Base-by-base conservation (phyloP, 2,113 vertebrate species). In the Coryphaenoides rupestris region DNA sequence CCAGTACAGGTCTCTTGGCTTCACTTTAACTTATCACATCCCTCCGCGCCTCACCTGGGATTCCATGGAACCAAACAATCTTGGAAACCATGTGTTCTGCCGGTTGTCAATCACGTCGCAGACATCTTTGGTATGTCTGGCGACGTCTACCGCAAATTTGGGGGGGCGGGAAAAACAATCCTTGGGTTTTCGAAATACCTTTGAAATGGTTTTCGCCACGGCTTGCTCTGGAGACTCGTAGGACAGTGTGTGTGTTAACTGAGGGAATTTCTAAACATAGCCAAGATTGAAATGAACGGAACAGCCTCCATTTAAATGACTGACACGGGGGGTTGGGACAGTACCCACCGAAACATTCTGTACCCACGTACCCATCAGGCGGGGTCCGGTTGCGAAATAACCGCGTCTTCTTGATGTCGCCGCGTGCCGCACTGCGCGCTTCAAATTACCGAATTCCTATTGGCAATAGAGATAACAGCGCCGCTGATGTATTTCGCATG, bases 11-110 rank as follows among this genome's bases (percentile, higher is more conserved):
- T 82, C 68, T 60, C 75, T 54, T 69, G 58, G 53, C 80, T 72
- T 78, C 55, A 64, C 73, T 76, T 78, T 76, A 76, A 80, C 80
- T 82, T 77, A 69, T 73, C 74, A 74, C 72, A 70, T 81, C 71
- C 61, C 60, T 46, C 66, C 12, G 24, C 59, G 70, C 57, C 69
- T 74, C 63, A 73, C 80, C 65, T 63, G 70, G 46, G 69, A 74
- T 67, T 82, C 57, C 57, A 19, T 55, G 19, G 74, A 76, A 70
- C 65, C 68, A 67, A 70, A 63, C 60, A 65, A 52, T 50, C 50
- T 69, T 65, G 58, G 46, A 33, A 59, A 58, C 26, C 33, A 62
- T 22, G 23, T 24, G 33, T 67, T 61, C 74, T 33, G 28, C 19
- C 50, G 17, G 33, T 46, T n/a, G 66, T 65, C 65, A 76, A 61